phyloP scores from a whole-genome alignment of 1,140 invertebrate species.

The Arion vulgaris region DNA sequence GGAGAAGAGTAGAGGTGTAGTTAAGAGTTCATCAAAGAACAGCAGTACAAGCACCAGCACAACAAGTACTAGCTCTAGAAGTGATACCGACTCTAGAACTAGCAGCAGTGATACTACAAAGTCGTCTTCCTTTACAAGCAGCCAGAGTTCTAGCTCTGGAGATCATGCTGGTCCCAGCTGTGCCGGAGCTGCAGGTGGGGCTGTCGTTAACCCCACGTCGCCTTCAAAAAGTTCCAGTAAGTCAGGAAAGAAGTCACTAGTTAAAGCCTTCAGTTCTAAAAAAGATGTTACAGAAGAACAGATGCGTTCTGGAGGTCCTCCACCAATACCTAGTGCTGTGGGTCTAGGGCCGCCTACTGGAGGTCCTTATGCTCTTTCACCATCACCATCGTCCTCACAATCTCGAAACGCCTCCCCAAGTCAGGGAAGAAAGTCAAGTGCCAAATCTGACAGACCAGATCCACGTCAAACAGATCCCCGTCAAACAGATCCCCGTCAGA shows the following conservation, averaged over 20 bases:
- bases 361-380: neutral
- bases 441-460: slow-evolving; percentile 11
- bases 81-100: slow-evolving; percentile 48
- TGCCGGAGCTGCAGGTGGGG: slow-evolving; percentile 46
- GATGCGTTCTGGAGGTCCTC: slow-evolving; percentile 32
- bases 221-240: slow-evolving; percentile 60
- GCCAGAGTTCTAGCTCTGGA: slow-evolving; percentile 25
- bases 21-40: slow-evolving; percentile 55
- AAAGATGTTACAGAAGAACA: slow-evolving; percentile 50
- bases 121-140: slow-evolving; percentile 36
- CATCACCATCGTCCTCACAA: neutral
- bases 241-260: slow-evolving; percentile 55
- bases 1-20: slow-evolving; percentile 47
- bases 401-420: slow-evolving; percentile 22
- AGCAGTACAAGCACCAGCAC: slow-evolving; percentile 51
- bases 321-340: slow-evolving; percentile 33
- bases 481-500: slow-evolving; percentile 15
- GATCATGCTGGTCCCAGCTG: neutral
- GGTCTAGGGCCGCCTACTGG: slow-evolving; percentile 35
- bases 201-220: slow-evolving; percentile 50
- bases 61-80: slow-evolving; percentile 49
- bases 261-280: slow-evolving; percentile 50
- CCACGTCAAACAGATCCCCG: neutral
- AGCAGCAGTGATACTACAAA: slow-evolving; percentile 38
- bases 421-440: slow-evolving; percentile 23